A percentile compares a stretch with the other conserved stretches of the same genome.
These are phyloP conservation scores for Larimichthys polyactis DNA, from an alignment of 2,113 vertebrate species.

Conservation along the genomic window DNA sequence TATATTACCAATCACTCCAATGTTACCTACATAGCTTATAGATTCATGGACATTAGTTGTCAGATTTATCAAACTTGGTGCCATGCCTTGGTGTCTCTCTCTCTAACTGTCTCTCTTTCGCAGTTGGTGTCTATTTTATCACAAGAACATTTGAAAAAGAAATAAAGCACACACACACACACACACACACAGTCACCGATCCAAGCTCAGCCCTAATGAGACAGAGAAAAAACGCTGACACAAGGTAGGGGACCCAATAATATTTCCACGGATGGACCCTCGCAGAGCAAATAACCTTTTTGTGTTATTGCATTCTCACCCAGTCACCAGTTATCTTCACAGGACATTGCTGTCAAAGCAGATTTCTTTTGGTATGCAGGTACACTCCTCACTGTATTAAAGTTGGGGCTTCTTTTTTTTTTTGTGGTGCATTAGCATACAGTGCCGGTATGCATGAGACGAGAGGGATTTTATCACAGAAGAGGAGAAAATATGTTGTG, in stretches of 20 bases:
- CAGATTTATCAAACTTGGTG: too few relatives aligned
- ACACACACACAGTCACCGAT: conserved; percentile 11
- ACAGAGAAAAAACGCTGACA: conserved; percentile 69
- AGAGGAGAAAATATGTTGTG: conserved; percentile 53
- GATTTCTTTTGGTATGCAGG: conserved; percentile 60
- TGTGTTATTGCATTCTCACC: conserved; percentile 73
- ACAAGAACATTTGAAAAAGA: conserved; percentile 17
- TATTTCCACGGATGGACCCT: conserved; percentile 59
- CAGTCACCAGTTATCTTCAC: conserved; percentile 60
- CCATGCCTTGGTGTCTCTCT: background rate
- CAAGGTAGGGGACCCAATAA: conserved; percentile 58
- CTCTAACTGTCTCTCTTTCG: background rate
- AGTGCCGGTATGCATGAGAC: conserved; percentile 32
- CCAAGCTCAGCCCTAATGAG: conserved; percentile 65
- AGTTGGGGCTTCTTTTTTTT: conserved; percentile 39
- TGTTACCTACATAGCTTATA: too few relatives aligned
- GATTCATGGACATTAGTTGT: background rate
- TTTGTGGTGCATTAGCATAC: conserved; percentile 62
- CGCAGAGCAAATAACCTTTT: conserved; percentile 72
- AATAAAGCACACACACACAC: conserved; percentile 8
- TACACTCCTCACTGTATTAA: conserved; percentile 55
- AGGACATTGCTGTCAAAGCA: conserved; percentile 75
- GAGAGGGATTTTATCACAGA: conserved; percentile 64
- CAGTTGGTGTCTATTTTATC: background rate
- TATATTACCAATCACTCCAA: too few relatives aligned